Conservation (phyloP, 2,888 invertebrate genomes). For the Tromatobia lineatoria region DNA sequence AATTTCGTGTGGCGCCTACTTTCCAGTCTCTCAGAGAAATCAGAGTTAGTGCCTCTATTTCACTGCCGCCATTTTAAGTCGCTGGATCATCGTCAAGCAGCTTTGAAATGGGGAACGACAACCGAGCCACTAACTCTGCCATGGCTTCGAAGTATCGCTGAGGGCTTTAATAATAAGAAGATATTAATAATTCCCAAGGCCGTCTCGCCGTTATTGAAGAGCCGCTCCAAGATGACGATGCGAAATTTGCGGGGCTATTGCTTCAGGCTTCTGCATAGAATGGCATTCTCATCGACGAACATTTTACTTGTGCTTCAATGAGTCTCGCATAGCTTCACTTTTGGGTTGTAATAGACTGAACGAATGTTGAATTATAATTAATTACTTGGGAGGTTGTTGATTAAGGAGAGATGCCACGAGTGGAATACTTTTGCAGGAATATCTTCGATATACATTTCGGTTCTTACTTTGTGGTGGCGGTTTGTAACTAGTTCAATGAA, state of each 20-base stretch:
- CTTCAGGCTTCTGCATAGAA: not conserved
- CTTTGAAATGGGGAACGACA: not conserved
- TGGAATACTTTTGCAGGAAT: not conserved
- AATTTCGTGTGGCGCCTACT: conserved; percentile 17
- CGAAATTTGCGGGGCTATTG: conserved; percentile 29
- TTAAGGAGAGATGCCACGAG: not conserved
- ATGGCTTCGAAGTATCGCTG: not conserved
- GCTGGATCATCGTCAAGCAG: conserved; percentile 12
- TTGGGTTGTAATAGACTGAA: not conserved
- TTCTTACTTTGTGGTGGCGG: too few species aligned
- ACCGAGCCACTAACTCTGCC: not conserved
- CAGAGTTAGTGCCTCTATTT: not conserved
- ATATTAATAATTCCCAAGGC: conserved; percentile 63
- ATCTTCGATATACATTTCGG: too few species aligned
- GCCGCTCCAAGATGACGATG: conserved; percentile 48
- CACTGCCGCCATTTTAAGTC: conserved; percentile 4
- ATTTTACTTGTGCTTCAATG: not conserved
- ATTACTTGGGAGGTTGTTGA: not conserved
- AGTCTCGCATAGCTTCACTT: not conserved
- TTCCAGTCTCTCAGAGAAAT: not conserved
- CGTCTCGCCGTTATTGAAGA: conserved; percentile 43
- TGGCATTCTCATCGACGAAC: not conserved
- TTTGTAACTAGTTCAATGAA: too few species aligned
- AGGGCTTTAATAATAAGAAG: conserved; percentile 59
- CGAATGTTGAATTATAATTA: not conserved